Evolutionary conservation across 2,113 vertebrate genomes (phyloP).

Genomic region (Sterna hirundo): DNA sequence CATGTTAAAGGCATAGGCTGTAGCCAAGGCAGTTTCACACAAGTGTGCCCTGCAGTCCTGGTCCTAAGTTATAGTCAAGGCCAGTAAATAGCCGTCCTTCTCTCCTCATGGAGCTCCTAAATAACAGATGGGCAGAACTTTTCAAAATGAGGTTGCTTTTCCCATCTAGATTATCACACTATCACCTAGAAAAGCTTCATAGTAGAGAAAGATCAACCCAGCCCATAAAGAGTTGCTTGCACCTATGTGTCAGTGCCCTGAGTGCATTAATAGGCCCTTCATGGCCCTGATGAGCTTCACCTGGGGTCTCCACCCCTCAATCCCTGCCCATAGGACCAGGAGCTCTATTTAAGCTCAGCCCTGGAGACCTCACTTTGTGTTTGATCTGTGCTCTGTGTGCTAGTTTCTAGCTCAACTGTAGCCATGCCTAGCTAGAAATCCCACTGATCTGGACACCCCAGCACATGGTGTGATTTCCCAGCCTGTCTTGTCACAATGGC

Average conservation of each 20-base stretch:
- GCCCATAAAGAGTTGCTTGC: neutral
- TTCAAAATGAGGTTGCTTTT: neutral
- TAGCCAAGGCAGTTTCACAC: neutral
- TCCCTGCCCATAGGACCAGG: neutral
- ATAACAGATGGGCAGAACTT: neutral
- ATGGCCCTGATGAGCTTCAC: neutral
- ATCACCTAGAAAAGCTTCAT: neutral
- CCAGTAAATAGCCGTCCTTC: neutral
- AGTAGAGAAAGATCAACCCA: neutral
- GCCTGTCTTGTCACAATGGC: neutral
- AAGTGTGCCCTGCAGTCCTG: neutral
- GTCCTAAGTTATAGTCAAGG: neutral
- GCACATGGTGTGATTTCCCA: neutral
- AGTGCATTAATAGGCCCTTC: neutral
- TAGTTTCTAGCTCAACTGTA: neutral
- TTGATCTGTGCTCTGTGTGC: neutral
- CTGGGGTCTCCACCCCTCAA: neutral
- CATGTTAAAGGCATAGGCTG: neutral
- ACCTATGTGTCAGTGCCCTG: neutral
- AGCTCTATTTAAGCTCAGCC: neutral
- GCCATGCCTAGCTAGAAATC: neutral
- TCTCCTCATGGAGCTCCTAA: neutral
- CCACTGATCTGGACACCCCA: neutral
- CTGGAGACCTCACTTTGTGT: neutral
- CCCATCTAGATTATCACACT: neutral